A percentile compares a stretch with the other conserved stretches of the same genome.
Evolutionary conservation across 2,797 vertebrate species (phyloP).

Genomic region (Lacerta bilineata): DNA sequence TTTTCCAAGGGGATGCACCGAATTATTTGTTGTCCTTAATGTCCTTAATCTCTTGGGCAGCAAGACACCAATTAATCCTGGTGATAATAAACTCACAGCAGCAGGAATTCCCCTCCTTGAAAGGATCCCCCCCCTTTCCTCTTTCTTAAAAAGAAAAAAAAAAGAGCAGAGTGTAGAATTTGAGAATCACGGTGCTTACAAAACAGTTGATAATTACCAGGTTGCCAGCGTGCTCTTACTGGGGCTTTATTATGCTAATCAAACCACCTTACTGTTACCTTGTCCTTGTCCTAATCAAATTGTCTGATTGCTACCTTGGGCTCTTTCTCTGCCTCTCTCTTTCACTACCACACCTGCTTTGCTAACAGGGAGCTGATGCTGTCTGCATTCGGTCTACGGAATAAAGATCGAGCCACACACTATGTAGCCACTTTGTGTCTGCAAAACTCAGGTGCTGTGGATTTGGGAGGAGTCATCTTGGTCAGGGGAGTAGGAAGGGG

Average conservation of each 20-base stretch:
- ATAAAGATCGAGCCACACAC: background rate
- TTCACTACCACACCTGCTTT: background rate
- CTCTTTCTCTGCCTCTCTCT: background rate
- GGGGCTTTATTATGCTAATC: constrained; percentile 38
- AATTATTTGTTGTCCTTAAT: background rate
- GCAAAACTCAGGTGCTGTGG: no score
- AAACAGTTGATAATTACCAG: constrained; percentile 46
- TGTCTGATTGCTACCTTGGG: constrained; percentile 39
- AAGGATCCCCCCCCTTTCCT: background rate
- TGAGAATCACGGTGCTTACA: constrained; percentile 45
- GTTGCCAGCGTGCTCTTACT: constrained; percentile 28
- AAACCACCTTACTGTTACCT: constrained; percentile 42
- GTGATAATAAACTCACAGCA: constrained; percentile 3
- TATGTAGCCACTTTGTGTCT: background rate
- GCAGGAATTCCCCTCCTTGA: background rate
- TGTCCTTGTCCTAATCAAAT: constrained; percentile 34
- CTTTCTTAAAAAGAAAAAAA: background rate
- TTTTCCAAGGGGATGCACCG: background rate
- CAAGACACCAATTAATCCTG: constrained; percentile 5
- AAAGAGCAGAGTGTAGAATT: constrained; percentile 31
- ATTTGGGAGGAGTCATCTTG: no score
- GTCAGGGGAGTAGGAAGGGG: background rate
- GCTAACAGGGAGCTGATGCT: background rate
- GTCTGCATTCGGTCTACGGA: background rate
- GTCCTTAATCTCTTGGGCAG: background rate